Evolutionary conservation across 1,140 invertebrate species (phyloP), one percentile per base, ranked within the genome.

Genomic region (Galleria mellonella): DNA sequence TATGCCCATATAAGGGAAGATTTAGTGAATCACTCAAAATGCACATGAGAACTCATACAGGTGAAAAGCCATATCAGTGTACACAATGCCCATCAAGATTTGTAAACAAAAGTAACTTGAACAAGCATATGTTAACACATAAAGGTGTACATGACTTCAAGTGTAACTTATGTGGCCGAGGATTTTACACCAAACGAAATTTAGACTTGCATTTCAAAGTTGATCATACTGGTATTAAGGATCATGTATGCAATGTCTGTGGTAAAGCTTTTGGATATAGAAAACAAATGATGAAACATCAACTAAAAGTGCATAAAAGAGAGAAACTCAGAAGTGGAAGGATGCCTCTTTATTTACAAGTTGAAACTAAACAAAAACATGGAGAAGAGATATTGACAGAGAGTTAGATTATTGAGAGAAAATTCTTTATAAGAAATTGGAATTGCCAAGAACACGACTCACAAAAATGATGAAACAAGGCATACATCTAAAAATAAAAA

Each of bases 211-310:
- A 85, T 51, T 71, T 69, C 13, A 86, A 86, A 70, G 73, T 83
- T 14, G 87, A 84, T 23, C 88, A 89, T 60, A 60, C 68, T 1
- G 87, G 87, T 1, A 76, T 88, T 4, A 88, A 84, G 51, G 72
- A 88, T n/a, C 83, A 88, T 61, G 45, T 84, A 10, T 89, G 87
- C 50, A 68, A 72, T 31, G 55, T 85, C 1, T 89, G 88, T 65
- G 77, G 74, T 0, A 88, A 88, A 63, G 82, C 79, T 6, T 89
- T 88, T 71, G 86, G 83, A 6, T 86, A 87, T 49, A 49, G 75
- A 9, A 81, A 85, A 37, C 73, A 86, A 54, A 86, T 87, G 62
- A 83, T 88, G 70, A 88, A 88, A 62, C 74, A 87, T 58, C 86
- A 88, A 51, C 53, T 83, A 6, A 81, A 81, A 60, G 84, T 83